A percentile compares a stretch with the other conserved stretches of the same genome.
phyloP scores from a whole-genome alignment of 2,797 vertebrate genomes.

The Anomalospiza imberbis region DNA sequence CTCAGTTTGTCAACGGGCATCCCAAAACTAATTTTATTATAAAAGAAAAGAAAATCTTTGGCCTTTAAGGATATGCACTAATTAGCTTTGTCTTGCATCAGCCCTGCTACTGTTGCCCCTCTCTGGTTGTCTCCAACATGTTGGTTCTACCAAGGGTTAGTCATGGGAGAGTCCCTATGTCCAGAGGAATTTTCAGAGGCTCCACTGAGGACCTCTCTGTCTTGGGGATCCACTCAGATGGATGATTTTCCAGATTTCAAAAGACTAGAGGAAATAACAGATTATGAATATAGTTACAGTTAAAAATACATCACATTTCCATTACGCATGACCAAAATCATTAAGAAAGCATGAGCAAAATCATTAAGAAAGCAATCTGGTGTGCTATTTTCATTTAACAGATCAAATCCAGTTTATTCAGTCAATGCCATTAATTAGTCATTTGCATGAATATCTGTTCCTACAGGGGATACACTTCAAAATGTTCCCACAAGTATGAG shows the following conservation, averaged over 20 bases:
- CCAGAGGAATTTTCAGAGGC: neutral
- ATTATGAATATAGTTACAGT: neutral
- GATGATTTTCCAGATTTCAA: neutral
- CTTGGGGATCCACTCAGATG: neutral
- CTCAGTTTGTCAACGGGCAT: neutral
- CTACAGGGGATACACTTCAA: neutral
- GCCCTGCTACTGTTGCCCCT: neutral
- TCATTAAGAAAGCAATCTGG: slow-evolving; percentile 15
- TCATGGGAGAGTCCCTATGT: neutral
- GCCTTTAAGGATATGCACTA: neutral
- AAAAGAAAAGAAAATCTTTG: neutral
- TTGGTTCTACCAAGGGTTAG: neutral
- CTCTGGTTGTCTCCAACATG: neutral
- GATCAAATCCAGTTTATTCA: slow-evolving; percentile 28
- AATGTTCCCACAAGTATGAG: neutral
- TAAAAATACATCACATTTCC: neutral
- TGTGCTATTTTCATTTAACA: slow-evolving; percentile 23
- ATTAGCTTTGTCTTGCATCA: neutral
- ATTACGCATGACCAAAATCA: neutral
- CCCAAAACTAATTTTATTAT: neutral
- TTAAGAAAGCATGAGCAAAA: slow-evolving; percentile 5
- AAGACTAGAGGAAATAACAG: neutral
- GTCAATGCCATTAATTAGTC: neutral
- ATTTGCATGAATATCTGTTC: neutral
- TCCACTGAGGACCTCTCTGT: neutral